Conservation (phyloP, 37 sponge, comb jelly and placozoan species). For the Agelas oroides region DNA sequence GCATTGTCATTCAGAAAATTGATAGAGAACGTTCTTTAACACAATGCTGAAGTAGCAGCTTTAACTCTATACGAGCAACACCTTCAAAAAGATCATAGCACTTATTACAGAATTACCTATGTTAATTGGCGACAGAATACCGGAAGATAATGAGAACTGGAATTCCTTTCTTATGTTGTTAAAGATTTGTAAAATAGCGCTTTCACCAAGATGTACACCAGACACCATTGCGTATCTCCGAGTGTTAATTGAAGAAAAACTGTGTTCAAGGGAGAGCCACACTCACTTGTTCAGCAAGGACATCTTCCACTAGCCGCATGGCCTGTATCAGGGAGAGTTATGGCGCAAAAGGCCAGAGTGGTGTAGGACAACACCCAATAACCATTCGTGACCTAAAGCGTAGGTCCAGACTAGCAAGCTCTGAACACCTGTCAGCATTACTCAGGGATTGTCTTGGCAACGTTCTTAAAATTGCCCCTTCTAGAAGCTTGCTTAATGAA, state of each 20-base stretch:
- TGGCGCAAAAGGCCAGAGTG: too few relatives aligned
- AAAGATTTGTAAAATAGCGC: too few relatives aligned
- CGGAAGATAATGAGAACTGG: too few relatives aligned
- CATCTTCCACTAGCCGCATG: too few relatives aligned
- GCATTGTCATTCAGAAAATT: background rate
- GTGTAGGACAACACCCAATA: too few relatives aligned
- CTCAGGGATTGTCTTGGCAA: conserved; percentile 5
- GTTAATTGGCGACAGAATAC: conserved; percentile 26
- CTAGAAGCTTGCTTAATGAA: conserved; percentile 13
- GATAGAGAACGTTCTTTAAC: background rate
- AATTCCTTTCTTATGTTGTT: too few relatives aligned
- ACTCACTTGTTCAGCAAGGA: too few relatives aligned
- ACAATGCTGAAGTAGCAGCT: background rate
- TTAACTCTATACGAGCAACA: background rate
- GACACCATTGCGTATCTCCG: conserved; percentile 43
- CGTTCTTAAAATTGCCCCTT: conserved; percentile 22
- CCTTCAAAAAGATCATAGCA: background rate
- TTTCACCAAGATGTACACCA: conserved; percentile 1
- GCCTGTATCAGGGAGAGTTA: too few relatives aligned
- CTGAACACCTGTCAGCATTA: too few relatives aligned
- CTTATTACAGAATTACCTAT: background rate
- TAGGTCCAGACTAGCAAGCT: too few relatives aligned
- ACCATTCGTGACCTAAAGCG: too few relatives aligned
- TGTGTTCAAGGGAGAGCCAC: too few relatives aligned
- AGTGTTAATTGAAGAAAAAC: conserved; percentile 45